A percentile compares a stretch with the other conserved stretches of the same genome.
Evolutionary conservation across 2,888 invertebrate species (phyloP).

Genomic region (Choristoneura rosaceana): DNA sequence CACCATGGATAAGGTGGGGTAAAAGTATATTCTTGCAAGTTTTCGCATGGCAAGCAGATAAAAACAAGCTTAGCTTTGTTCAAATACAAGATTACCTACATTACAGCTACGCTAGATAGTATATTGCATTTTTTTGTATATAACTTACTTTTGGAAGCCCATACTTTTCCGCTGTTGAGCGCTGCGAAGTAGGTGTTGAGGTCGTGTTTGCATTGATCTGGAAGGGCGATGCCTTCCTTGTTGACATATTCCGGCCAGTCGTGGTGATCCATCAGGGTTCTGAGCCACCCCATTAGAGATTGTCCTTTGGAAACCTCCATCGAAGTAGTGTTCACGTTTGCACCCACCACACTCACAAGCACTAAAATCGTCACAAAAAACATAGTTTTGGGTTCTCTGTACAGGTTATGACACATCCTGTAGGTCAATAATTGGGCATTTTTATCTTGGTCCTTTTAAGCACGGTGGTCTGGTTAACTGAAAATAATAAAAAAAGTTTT

Average conservation of each 20-base stretch:
- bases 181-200: slow-evolving; percentile 84
- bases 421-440: slow-evolving; percentile 22
- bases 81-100: background rate
- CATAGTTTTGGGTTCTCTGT: slow-evolving; percentile 58
- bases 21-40: background rate
- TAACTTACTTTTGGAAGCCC: slow-evolving; percentile 93
- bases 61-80: slow-evolving; percentile 22
- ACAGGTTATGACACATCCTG: slow-evolving; percentile 45
- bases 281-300: slow-evolving; percentile 88
- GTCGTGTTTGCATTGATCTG: slow-evolving; percentile 81
- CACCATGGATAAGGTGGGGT: slow-evolving; percentile 4
- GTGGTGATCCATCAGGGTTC: slow-evolving; percentile 87
- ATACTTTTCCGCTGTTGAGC: slow-evolving; percentile 87
- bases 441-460: background rate
- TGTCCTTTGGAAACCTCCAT: slow-evolving; percentile 48
- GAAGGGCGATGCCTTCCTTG: slow-evolving; percentile 74
- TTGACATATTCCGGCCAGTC: slow-evolving; percentile 79
- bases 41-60: slow-evolving; percentile 37
- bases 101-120: background rate
- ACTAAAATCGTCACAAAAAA: slow-evolving; percentile 66
- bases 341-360: slow-evolving; percentile 76
- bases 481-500: slow-evolving; percentile 18
- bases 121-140: background rate
- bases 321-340: slow-evolving; percentile 64
- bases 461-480: background rate